Evolutionary conservation across 2,888 invertebrate species (phyloP), one percentile per base, ranked within the genome.

Genomic region (Ctena decussata): DNA sequence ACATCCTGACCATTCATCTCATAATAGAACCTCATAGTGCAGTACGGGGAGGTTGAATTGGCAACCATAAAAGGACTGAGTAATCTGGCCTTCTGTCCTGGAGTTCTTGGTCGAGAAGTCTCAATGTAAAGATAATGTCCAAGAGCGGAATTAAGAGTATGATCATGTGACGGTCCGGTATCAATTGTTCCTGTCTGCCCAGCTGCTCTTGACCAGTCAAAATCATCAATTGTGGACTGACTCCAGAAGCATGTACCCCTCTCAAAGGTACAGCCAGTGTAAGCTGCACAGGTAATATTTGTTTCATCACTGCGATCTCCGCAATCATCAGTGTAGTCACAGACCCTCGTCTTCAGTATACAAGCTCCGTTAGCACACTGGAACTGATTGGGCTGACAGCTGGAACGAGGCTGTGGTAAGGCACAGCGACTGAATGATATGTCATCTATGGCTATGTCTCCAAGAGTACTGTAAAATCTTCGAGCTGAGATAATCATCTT

Each of bases 131-230:
- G 65, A 53, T 92, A 94, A 78, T 91, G 91, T n/a, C 94, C 95
- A 24, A 73, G 72, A n/a, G 69, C 80, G 27, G 91, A 89, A 69
- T 93, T 93, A 8, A 90, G 81, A 35, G 94, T 95, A 82, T 96
- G 95, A 79, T 95, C 95, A 77, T 87, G 82, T 35, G 91, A 88
- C 18, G 95, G 96, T 15, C 95, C 95, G 24, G 94, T 95, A 12
- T 84, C 84, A 5, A 83, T 18, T 11, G 93, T 89, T n/a, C 84
- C 82, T 12, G 93, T 94, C n/a, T 85, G 89, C 3, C 94, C 95
- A 21, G 91, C 83, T 11, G 86, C 87, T 75, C 93, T 87, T 35
- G 85, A 91, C 95, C 95, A 96, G 77, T 95, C 93, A 88, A 95
- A 94, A 72, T 95, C 92, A 86, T 95, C 95, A 35, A 90, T 91